Evolutionary conservation across 2,888 invertebrate genomes (phyloP).

Genomic region (Dorcus hopei): DNA sequence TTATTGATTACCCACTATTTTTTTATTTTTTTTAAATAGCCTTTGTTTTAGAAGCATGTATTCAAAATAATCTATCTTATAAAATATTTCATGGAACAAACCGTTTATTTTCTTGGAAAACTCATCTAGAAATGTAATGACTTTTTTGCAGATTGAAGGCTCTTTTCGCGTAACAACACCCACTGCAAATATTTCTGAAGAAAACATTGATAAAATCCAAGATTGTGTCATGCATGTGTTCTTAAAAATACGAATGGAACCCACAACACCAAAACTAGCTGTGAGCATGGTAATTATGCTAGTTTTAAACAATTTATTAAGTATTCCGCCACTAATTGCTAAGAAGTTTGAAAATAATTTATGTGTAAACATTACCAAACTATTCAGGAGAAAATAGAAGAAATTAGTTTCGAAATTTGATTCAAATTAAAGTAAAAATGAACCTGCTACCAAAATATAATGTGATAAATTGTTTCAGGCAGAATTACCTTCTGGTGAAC

Average conservation of each 20-base stretch:
- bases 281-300: conserved; percentile 39
- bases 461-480: conserved; percentile 31
- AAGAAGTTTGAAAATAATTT: too few species aligned
- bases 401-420: background rate
- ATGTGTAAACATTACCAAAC: too few species aligned
- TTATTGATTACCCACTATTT: too few species aligned
- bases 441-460: background rate
- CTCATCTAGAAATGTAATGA: background rate
- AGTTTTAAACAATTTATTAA: background rate
- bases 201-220: conserved; percentile 30
- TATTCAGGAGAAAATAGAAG: background rate
- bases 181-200: conserved; percentile 67
- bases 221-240: conserved; percentile 32
- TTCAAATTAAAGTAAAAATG: too few species aligned
- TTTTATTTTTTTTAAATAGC: too few species aligned
- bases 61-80: too few species aligned
- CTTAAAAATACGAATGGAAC: conserved; percentile 36
- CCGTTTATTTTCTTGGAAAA: too few species aligned
- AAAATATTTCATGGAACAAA: too few species aligned
- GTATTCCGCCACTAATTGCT: too few species aligned
- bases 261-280: conserved; percentile 39
- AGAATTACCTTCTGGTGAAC: conserved; percentile 51
- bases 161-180: conserved; percentile 76
- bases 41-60: too few species aligned
- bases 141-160: conserved; percentile 68